Evolutionary conservation across 2,888 invertebrate species (phyloP).

Genomic region (Phrixothrix hirtus): DNA sequence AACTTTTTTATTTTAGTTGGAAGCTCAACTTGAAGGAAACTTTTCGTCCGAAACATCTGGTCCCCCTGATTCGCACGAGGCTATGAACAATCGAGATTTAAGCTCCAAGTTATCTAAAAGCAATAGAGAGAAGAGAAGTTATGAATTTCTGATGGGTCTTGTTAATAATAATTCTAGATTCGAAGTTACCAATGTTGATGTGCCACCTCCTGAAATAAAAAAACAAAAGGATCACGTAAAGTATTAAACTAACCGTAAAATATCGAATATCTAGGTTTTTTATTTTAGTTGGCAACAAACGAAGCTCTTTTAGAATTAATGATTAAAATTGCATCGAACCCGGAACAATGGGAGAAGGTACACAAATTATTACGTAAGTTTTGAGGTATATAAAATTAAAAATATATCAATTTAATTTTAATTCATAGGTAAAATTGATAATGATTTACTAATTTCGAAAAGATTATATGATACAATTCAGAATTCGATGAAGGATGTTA

Average conservation of each 20-base stretch:
- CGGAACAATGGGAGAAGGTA: constrained; percentile 53
- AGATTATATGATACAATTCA: constrained; percentile 40
- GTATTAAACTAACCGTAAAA: background rate
- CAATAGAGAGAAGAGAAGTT: constrained; percentile 50
- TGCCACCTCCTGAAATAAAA: constrained; percentile 8
- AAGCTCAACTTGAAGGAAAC: constrained; percentile 19
- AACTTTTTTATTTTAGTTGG: constrained; percentile 14
- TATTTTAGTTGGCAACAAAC: constrained; percentile 42
- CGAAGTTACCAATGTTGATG: constrained; percentile 49
- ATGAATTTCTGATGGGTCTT: constrained; percentile 53
- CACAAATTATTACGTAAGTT: constrained; percentile 52
- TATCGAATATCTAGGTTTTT: background rate
- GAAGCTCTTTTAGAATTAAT: constrained; percentile 52
- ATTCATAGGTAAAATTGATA: constrained; percentile 49
- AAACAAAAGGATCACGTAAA: constrained; percentile 16
- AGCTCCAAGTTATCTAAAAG: constrained; percentile 40
- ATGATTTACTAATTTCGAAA: constrained; percentile 46
- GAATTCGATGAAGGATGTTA: constrained; percentile 29
- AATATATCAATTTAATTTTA: constrained; percentile 17
- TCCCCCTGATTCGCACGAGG: constrained; percentile 53
- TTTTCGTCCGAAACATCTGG: constrained; percentile 37
- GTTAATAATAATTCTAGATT: constrained; percentile 53
- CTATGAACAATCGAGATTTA: constrained; percentile 53
- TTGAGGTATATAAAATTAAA: background rate
- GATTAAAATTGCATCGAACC: constrained; percentile 53